phyloP scores from a whole-genome alignment of 2,113 vertebrate genomes.

The Eleginops maclovinus region DNA sequence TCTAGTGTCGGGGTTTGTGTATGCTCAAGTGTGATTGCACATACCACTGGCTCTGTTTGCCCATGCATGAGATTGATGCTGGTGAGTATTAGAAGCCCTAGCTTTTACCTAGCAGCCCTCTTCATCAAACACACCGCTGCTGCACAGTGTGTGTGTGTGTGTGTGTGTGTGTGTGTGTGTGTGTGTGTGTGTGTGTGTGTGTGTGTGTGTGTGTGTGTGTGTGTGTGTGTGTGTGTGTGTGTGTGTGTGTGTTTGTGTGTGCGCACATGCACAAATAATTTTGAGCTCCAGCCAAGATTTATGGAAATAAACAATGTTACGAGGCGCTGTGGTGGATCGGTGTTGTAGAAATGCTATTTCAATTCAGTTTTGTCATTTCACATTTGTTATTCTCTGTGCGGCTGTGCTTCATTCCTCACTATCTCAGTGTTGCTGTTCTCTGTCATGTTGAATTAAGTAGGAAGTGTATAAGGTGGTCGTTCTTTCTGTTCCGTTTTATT shows the following conservation, averaged over 20 bases:
- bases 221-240: conserved; percentile 7
- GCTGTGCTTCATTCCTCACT: conserved; percentile 9
- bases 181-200: conserved; percentile 5
- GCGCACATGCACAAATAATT: background rate
- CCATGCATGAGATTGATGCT: conserved; percentile 17
- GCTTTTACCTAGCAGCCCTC: conserved; percentile 32
- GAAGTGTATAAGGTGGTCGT: background rate
- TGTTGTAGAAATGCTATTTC: conserved; percentile 46
- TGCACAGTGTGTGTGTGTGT: conserved; percentile 2
- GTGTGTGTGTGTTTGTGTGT: conserved; percentile 6
- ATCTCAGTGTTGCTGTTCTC: background rate
- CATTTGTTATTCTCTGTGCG: conserved; percentile 30
- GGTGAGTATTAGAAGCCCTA: conserved; percentile 24
- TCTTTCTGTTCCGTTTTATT: conserved; percentile 5
- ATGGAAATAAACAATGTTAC: conserved; percentile 60
- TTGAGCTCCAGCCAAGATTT: conserved; percentile 41
- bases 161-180: conserved; percentile 9
- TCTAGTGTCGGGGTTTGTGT: conserved; percentile 10
- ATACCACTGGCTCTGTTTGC: conserved; percentile 9
- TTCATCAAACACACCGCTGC: conserved; percentile 34
- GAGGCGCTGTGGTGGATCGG: conserved; percentile 21
- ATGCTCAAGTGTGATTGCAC: background rate
- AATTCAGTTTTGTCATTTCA: conserved; percentile 50
- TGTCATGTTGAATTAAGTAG: conserved; percentile 15
- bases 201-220: conserved; percentile 8